Evolutionary conservation across 23 tunicate species (phyloP).

Genomic region (Trididemnum clinides): DNA sequence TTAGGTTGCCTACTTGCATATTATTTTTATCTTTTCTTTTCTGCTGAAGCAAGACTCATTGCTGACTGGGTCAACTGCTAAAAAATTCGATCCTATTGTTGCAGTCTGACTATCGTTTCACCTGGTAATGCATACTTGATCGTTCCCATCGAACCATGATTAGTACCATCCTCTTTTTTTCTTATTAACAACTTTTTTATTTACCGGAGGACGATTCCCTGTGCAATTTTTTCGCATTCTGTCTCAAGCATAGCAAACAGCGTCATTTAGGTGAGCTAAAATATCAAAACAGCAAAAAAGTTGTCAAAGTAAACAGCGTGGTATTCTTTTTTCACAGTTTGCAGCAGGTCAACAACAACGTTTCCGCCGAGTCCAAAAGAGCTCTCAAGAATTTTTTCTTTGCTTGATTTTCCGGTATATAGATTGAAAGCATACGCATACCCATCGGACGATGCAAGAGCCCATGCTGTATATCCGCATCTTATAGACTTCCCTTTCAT

Average conservation of each 20-base stretch:
- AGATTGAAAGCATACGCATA: conserved; percentile 14
- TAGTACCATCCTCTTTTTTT: conserved; percentile 12
- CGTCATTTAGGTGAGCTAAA: neutral
- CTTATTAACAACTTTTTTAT: conserved; percentile 3
- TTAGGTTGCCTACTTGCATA: conserved; percentile 5
- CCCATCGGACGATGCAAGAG: conserved; percentile 2
- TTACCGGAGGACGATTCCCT: neutral
- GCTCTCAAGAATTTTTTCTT: conserved; percentile 12
- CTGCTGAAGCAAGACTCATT: neutral
- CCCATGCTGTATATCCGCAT: conserved; percentile 2
- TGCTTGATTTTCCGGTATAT: conserved; percentile 6
- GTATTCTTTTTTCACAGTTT: conserved; percentile 4
- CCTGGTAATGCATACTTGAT: conserved; percentile 3
- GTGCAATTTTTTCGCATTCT: conserved; percentile 13
- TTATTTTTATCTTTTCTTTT: neutral
- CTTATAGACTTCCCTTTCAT: conserved; percentile 5
- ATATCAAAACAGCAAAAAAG: neutral
- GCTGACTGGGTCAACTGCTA: conserved; percentile 20
- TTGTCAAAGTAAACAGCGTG: conserved; percentile 21
- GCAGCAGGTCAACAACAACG: conserved; percentile 21
- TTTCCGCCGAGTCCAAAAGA: conserved; percentile 19
- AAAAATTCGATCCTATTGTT: neutral
- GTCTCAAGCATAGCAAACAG: neutral
- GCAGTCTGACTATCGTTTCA: neutral
- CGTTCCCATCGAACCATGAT: neutral